Percentiles rank a stretch among this genome's conserved stretches.
Evolutionary conservation across 2,797 vertebrate species (phyloP).

Genomic region (Anableps anableps): DNA sequence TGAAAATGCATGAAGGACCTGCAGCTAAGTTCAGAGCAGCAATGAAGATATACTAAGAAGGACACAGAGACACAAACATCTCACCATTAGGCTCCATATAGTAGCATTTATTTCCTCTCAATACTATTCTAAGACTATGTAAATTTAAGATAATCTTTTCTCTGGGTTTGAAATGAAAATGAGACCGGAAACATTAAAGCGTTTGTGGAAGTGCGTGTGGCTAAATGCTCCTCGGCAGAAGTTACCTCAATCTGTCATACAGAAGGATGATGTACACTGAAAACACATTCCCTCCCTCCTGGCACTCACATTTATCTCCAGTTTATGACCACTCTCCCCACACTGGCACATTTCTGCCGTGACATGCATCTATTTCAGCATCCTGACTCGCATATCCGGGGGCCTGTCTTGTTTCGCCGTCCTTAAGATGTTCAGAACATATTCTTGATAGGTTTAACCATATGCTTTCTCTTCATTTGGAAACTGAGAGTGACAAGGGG

Average conservation of each 20-base stretch:
- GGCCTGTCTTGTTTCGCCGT: slow-evolving; percentile 53
- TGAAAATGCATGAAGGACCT: background rate
- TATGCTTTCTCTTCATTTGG: slow-evolving; percentile 36
- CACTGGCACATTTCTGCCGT: slow-evolving; percentile 51
- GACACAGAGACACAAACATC: background rate
- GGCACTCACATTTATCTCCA: slow-evolving; percentile 76
- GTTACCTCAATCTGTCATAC: slow-evolving; percentile 68
- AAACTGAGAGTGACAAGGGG: slow-evolving; percentile 5
- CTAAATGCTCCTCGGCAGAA: slow-evolving; percentile 60
- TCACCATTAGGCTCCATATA: background rate
- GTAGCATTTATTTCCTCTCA: background rate
- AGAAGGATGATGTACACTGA: slow-evolving; percentile 75
- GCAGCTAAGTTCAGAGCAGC: background rate
- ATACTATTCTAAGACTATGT: slow-evolving; percentile 38
- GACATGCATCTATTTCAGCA: slow-evolving; percentile 75
- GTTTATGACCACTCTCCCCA: slow-evolving; percentile 71
- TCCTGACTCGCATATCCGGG: slow-evolving; percentile 61
- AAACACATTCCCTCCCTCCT: slow-evolving; percentile 72
- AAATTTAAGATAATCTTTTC: slow-evolving; percentile 33
- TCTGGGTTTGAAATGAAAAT: slow-evolving; percentile 41
- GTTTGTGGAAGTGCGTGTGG: slow-evolving; percentile 26
- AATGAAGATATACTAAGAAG: background rate
- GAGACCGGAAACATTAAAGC: slow-evolving; percentile 47
- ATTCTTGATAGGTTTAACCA: slow-evolving; percentile 48
- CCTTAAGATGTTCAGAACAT: slow-evolving; percentile 56